Base-by-base conservation (phyloP, 2,888 invertebrate species). In the Cinara cedri region DNA sequence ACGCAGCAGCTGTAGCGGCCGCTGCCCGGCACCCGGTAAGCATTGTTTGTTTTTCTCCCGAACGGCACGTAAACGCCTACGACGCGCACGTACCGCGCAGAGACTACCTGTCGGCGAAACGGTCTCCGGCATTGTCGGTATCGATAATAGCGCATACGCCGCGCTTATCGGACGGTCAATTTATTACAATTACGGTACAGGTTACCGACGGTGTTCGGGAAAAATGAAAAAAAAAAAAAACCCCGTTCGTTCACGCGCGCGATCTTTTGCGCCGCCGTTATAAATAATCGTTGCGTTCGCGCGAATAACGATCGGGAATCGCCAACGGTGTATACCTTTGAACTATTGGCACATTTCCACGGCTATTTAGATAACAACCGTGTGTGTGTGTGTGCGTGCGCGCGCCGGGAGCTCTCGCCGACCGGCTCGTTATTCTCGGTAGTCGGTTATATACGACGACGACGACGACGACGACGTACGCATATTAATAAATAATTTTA, bases 21-120 rank as follows among this genome's bases (percentile, higher is more conserved):
- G 92, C 92, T 87, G 92, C 93, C 83, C 90, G 93, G 88, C 93
- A 93, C 90, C 93, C 93, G 91, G 93, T 93, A 88, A 92, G 91
- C 87, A 82, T 76, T 80, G 26, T 65, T 21, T n/a, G n/a, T n/a
- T n/a, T n/a, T n/a, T n/a, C n/a, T n/a, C n/a, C n/a, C n/a, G n/a
- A n/a, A n/a, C n/a, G n/a, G n/a, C n/a, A n/a, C n/a, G n/a, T n/a
- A n/a, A n/a, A n/a, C n/a, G n/a, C n/a, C n/a, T n/a, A n/a, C n/a
- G n/a, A n/a, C n/a, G n/a, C n/a, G n/a, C n/a, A n/a, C n/a, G n/a
- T n/a, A n/a, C n/a, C n/a, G n/a, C n/a, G n/a, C n/a, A n/a, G n/a
- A n/a, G n/a, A n/a, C n/a, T n/a, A n/a, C n/a, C n/a, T n/a, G n/a
- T n/a, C n/a, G n/a, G n/a, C n/a, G n/a, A n/a, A n/a, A n/a, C n/a